A percentile compares a stretch with the other conserved stretches of the same genome.
Conservation (phyloP, 2,113 vertebrate genomes). For the Rhinogobius similis region DNA sequence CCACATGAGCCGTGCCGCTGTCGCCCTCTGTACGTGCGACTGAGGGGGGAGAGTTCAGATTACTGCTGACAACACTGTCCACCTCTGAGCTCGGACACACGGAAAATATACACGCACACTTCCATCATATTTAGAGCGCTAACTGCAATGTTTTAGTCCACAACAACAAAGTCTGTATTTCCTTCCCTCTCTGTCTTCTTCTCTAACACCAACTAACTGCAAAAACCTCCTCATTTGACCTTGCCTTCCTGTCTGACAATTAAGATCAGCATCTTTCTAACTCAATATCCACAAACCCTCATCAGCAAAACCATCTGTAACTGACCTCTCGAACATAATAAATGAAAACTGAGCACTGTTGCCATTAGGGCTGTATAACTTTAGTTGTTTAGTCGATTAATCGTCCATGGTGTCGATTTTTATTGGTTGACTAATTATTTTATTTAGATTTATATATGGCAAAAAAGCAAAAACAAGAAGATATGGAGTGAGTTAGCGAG, state of each 20-base stretch:
- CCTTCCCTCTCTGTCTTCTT: background rate
- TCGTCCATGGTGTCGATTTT: too few relatives aligned
- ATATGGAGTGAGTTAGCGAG: too few relatives aligned
- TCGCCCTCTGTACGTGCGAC: background rate
- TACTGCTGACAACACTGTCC: constrained; percentile 60
- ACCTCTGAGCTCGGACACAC: constrained; percentile 12
- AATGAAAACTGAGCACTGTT: too few relatives aligned
- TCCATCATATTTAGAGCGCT: background rate
- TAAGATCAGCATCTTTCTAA: background rate
- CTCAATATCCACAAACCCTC: background rate
- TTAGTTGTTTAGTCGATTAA: too few relatives aligned
- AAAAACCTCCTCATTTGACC: background rate
- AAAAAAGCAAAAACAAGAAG: too few relatives aligned
- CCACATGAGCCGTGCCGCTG: constrained; percentile 10
- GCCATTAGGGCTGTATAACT: too few relatives aligned
- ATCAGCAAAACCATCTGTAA: background rate
- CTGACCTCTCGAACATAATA: too few relatives aligned
- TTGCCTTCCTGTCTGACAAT: background rate
- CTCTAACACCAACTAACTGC: background rate
- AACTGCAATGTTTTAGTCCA: background rate
- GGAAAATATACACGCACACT: background rate
- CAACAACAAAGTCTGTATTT: background rate
- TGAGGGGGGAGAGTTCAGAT: constrained; percentile 56
- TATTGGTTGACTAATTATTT: too few relatives aligned
- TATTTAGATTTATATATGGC: too few relatives aligned